phyloP scores from a whole-genome alignment of 1,140 invertebrate genomes.

The Adelges cooleyi region DNA sequence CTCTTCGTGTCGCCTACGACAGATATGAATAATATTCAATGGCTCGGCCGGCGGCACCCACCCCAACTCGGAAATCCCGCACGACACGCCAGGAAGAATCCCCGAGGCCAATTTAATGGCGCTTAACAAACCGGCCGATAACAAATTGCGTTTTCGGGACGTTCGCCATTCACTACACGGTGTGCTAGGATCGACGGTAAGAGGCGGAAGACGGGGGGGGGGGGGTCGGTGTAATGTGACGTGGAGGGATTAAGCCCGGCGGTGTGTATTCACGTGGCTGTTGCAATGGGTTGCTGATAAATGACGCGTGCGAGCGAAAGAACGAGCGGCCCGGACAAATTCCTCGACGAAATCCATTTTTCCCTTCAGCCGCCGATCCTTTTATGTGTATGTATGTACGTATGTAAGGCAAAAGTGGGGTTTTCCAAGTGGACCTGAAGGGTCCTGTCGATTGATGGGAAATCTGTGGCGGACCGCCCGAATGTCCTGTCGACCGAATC shows the following conservation, averaged over 20 bases:
- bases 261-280: too few species aligned
- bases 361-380: neutral
- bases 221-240: too few species aligned
- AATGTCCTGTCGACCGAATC: too few species aligned
- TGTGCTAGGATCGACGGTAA: neutral
- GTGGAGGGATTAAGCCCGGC: neutral
- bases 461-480: too few species aligned
- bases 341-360: neutral
- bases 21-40: conserved; percentile 13
- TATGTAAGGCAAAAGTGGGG: too few species aligned
- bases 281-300: neutral
- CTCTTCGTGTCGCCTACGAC: too few species aligned
- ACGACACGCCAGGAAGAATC: too few species aligned
- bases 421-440: too few species aligned
- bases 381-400: too few species aligned
- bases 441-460: too few species aligned
- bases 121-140: conserved; percentile 14
- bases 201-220: neutral
- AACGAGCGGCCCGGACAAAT: neutral
- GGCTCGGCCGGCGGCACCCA: neutral
- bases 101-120: conserved; percentile 19
- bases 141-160: conserved; percentile 8
- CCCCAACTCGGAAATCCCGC: too few species aligned
- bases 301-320: neutral
- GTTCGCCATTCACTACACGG: neutral